These are phyloP conservation scores for Sesamia inferens DNA, from an alignment of 2,888 invertebrate genomes.

Conservation along the genomic window DNA sequence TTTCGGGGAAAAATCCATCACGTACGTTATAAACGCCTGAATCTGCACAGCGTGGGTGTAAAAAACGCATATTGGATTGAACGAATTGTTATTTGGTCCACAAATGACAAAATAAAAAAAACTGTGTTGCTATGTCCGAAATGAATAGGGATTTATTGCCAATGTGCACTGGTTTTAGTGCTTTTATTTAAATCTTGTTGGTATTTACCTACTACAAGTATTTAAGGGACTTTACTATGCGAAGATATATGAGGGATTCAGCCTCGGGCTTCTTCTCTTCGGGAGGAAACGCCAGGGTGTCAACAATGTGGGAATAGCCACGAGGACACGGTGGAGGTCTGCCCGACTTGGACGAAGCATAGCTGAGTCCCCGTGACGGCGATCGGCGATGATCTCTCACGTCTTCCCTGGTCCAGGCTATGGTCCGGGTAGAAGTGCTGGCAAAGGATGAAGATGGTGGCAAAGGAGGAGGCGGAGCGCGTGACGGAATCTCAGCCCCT, in stretches of 20 bases:
- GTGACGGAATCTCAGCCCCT: too few species aligned
- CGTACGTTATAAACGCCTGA: background rate
- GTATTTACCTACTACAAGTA: background rate
- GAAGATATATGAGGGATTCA: background rate
- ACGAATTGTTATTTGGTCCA: slow-evolving; percentile 32
- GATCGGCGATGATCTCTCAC: too few species aligned
- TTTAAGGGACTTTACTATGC: background rate
- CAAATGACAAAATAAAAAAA: slow-evolving; percentile 30
- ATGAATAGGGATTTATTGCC: slow-evolving; percentile 20
- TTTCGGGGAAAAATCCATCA: slow-evolving; percentile 29
- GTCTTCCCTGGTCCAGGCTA: too few species aligned
- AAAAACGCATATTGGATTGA: slow-evolving; percentile 17
- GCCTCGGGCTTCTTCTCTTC: background rate
- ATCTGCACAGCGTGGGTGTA: slow-evolving; percentile 6
- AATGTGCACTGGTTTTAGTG: background rate
- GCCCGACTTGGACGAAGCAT: too few species aligned
- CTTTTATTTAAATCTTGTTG: background rate
- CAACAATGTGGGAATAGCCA: too few species aligned
- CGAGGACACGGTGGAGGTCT: too few species aligned
- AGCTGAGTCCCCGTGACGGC: too few species aligned
- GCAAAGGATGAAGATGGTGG: too few species aligned
- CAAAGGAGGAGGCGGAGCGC: too few species aligned
- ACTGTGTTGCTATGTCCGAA: slow-evolving; percentile 2
- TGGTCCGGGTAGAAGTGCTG: too few species aligned
- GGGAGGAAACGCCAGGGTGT: background rate